Base-by-base conservation (phyloP, 2,113 vertebrate species). In the Gallinago undulata region DNA sequence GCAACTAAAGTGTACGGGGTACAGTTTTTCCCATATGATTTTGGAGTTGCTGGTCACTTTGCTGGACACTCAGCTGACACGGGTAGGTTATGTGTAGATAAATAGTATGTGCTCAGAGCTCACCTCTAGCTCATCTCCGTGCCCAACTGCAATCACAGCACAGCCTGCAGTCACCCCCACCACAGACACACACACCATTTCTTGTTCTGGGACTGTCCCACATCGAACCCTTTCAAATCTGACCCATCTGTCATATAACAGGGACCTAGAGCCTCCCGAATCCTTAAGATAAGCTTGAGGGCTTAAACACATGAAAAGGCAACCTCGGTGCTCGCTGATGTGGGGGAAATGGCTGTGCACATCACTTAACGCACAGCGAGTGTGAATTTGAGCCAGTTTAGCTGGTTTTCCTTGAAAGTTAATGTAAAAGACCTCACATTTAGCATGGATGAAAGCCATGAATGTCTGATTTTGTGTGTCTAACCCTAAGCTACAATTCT, bases 161-260 rank as follows among this genome's bases (percentile, higher is more conserved):
- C 1, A 19, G 2, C 0, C 2, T 5, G 39, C 50, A 23, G 24
- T 8, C 45, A 37, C 56, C 2, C 5, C 6, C 30, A 6, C 41
- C 0, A 3, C 47, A 19, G 0, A 2, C 5, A 7, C 27, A 6
- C 0, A 3, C 47, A 10, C 0, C 0, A 35, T 13, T 67, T 23
- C 93, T 39, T n/a, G 1, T 28, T 13, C 62, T 25, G 41, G 45
- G 63, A 45, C 19, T 48, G 33, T 41, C 67, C 59, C 50, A 23
- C 1, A n/a, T n/a, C 35, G 33, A 62, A 45, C 45, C 39, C 25
- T 25, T 73, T 41, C 67, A 45, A 43, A 66, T 35, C 75, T 31
- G 27, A 55, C 33, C 55, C 37, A 10, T 39, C 53, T 24, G 4
- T 30, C 55, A 7, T 13, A 12, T 35, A 23, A 64, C 27, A 59